phyloP scores from a whole-genome alignment of 2,888 invertebrate species.

The Diplazon laetatorius region DNA sequence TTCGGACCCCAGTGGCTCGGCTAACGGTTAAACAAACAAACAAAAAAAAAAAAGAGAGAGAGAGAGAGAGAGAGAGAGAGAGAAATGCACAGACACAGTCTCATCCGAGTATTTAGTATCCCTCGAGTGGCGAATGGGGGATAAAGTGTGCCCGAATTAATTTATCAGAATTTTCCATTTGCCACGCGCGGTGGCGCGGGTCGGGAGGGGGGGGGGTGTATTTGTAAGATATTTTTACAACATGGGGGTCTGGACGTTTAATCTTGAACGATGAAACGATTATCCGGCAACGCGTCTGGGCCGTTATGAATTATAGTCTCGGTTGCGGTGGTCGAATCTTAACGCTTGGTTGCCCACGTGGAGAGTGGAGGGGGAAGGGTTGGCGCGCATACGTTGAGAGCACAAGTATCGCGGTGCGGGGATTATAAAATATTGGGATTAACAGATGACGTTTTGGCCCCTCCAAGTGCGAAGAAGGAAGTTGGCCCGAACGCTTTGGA shows the following conservation, averaged over 20 bases:
- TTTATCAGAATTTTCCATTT: conserved; percentile 58
- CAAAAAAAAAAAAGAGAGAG: too few species aligned
- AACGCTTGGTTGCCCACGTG: background rate
- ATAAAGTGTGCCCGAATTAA: background rate
- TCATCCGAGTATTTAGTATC: conserved; percentile 17
- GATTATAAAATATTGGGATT: conserved; percentile 54
- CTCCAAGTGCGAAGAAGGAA: conserved; percentile 43
- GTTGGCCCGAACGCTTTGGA: conserved; percentile 45
- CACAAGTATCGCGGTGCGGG: background rate
- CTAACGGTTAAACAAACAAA: too few species aligned
- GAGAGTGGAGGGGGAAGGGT: too few species aligned
- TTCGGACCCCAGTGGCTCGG: too few species aligned
- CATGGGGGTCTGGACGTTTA: conserved; percentile 24
- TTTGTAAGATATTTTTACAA: conserved; percentile 44
- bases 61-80: too few species aligned
- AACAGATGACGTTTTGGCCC: conserved; percentile 47
- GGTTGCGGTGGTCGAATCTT: conserved; percentile 57
- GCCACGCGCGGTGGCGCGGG: conserved; percentile 9
- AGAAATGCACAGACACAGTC: too few species aligned
- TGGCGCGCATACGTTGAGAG: too few species aligned
- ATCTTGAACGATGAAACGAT: conserved; percentile 57
- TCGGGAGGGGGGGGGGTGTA: background rate
- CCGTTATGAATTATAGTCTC: conserved; percentile 41
- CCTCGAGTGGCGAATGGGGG: background rate
- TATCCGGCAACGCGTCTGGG: conserved; percentile 43